These are phyloP conservation scores for Drosophila nr. medialis DNA, from an alignment of 2,888 invertebrate genomes.

Conservation along the genomic window DNA sequence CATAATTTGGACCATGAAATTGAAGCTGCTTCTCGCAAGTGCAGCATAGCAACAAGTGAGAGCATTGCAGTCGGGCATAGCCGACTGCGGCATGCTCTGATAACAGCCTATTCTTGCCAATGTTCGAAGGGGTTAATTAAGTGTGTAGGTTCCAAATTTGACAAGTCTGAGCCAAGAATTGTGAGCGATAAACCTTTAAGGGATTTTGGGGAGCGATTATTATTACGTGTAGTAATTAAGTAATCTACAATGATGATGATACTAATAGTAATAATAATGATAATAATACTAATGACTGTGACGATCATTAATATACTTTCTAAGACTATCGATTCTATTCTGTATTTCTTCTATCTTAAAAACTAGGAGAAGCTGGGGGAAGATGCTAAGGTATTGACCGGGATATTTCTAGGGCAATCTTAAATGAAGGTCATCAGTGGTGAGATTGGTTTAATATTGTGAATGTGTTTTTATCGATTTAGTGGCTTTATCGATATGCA, in stretches of 20 bases:
- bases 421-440: background rate
- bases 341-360: background rate
- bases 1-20: background rate
- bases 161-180: rapidly evolving
- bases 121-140: background rate
- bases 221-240: too few species aligned
- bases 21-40: background rate
- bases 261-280: background rate
- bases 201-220: too few species aligned
- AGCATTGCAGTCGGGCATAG: background rate
- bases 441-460: too few species aligned
- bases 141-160: background rate
- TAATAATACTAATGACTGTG: background rate
- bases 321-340: background rate
- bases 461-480: too few species aligned
- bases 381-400: rapidly evolving
- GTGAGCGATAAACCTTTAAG: background rate
- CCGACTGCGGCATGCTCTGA: background rate
- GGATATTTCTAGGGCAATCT: rapidly evolving
- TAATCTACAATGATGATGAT: too few species aligned
- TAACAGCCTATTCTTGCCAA: background rate
- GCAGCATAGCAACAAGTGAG: background rate
- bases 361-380: background rate
- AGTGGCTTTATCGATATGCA: rapidly evolving
- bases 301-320: background rate